These are phyloP conservation scores for Papilio machaon DNA, from an alignment of 1,140 invertebrate species.

Conservation along the genomic window DNA sequence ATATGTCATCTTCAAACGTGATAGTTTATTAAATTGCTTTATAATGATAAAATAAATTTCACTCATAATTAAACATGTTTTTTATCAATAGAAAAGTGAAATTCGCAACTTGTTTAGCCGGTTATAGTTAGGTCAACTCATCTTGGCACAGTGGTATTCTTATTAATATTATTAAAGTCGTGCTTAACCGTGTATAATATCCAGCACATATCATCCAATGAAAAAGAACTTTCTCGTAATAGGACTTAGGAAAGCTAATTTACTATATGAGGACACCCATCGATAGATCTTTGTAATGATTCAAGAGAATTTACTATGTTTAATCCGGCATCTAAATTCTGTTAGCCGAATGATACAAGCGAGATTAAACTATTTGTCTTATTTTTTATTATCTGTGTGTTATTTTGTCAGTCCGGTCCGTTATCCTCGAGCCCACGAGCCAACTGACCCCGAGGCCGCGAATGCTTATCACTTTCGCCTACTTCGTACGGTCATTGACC, in stretches of 20 bases:
- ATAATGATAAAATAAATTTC: background rate
- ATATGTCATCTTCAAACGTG: background rate
- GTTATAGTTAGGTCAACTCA: slow-evolving; percentile 6
- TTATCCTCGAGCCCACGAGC: slow-evolving; percentile 12
- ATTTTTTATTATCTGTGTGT: background rate
- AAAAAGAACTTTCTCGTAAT: too few relatives aligned
- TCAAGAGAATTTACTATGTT: too few relatives aligned
- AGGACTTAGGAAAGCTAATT: too few relatives aligned
- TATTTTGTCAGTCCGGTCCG: background rate
- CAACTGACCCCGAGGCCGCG: slow-evolving; percentile 23
- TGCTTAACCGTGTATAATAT: background rate
- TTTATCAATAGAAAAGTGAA: slow-evolving; percentile 14
- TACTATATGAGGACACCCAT: background rate
- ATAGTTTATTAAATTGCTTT: background rate
- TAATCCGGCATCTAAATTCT: too few relatives aligned
- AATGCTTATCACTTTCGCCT: slow-evolving; percentile 35
- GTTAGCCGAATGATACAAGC: background rate
- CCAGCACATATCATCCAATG: background rate
- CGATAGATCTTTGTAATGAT: background rate
- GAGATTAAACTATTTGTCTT: background rate
- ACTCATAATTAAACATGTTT: background rate
- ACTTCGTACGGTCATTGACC: slow-evolving; percentile 29
- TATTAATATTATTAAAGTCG: background rate
- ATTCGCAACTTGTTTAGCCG: background rate
- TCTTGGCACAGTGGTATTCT: background rate